Evolutionary conservation across 2,888 invertebrate genomes (phyloP).

Genomic region (Diogma glabrata): DNA sequence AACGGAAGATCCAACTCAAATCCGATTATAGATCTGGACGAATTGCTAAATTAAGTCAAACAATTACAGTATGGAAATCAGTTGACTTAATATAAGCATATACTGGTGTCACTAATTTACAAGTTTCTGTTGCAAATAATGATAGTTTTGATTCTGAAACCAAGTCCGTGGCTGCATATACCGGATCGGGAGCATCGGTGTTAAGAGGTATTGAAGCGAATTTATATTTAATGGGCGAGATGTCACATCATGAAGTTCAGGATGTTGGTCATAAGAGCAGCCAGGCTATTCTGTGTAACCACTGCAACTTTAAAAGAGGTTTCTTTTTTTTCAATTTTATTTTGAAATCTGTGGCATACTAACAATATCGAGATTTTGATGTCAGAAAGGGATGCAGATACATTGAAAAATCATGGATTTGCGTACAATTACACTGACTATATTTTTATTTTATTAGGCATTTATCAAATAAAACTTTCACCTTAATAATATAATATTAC

Average conservation of each 20-base stretch:
- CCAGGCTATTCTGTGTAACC: slow-evolving; percentile 79
- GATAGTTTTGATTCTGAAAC: slow-evolving; percentile 39
- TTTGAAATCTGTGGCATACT: slow-evolving; percentile 32
- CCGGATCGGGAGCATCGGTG: slow-evolving; percentile 77
- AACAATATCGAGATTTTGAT: slow-evolving; percentile 50
- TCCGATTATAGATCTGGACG: slow-evolving; percentile 47
- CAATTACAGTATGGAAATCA: slow-evolving; percentile 46
- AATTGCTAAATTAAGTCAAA: slow-evolving; percentile 38
- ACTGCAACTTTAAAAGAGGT: slow-evolving; percentile 88
- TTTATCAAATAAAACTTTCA: too few species aligned
- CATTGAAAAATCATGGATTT: too few species aligned
- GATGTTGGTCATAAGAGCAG: slow-evolving; percentile 70
- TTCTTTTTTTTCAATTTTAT: slow-evolving; percentile 52
- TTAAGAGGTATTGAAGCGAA: slow-evolving; percentile 60
- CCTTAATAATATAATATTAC: too few species aligned
- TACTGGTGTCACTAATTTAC: slow-evolving; percentile 54
- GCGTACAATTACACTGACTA: too few species aligned
- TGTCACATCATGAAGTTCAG: slow-evolving; percentile 88
- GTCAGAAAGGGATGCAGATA: slow-evolving; percentile 65
- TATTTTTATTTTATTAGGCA: too few species aligned
- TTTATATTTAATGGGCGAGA: slow-evolving; percentile 81
- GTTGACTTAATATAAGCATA: slow-evolving; percentile 56
- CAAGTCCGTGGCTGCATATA: slow-evolving; percentile 66
- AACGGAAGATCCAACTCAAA: slow-evolving; percentile 8
- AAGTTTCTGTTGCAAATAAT: slow-evolving; percentile 52